Conservation (phyloP, 2,888 invertebrate species). For the Parnassius apollo region DNA sequence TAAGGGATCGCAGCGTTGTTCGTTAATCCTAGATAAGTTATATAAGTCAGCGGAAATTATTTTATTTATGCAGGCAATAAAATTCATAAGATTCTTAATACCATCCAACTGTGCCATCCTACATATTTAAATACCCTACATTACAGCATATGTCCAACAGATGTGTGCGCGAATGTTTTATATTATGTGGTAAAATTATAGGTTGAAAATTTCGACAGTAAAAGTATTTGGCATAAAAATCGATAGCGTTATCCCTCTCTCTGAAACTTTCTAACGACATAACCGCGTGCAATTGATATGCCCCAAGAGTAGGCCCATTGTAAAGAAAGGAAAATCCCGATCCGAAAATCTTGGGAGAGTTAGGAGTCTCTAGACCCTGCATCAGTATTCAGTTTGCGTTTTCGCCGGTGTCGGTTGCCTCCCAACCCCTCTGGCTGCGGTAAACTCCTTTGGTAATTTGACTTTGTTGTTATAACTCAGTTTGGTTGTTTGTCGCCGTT, state of each 20-base stretch:
- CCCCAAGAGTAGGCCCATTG: constrained; percentile 80
- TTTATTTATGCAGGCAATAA: constrained; percentile 13
- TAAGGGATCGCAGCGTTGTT: constrained; percentile 56
- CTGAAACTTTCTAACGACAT: constrained; percentile 80
- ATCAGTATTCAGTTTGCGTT: constrained; percentile 72
- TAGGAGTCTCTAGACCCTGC: constrained; percentile 58
- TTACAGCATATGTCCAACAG: too few species aligned
- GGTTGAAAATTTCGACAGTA: constrained; percentile 26
- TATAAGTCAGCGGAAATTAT: constrained; percentile 51
- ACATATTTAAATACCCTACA: not conserved
- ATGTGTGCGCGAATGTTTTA: too few species aligned
- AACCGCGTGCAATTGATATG: constrained; percentile 82
- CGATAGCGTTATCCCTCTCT: constrained; percentile 63
- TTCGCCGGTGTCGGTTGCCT: constrained; percentile 61
- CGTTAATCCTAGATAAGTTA: constrained; percentile 46
- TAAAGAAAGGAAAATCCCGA: constrained; percentile 81
- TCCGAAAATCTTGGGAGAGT: constrained; percentile 79
- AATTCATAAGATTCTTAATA: constrained; percentile 19
- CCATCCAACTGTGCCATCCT: not conserved
- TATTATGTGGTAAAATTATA: constrained; percentile 7
- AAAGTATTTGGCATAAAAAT: constrained; percentile 64
- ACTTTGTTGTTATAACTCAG: constrained; percentile 81
- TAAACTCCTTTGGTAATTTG: constrained; percentile 79
- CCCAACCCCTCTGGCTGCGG: constrained; percentile 57
- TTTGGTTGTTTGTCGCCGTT: constrained; percentile 76